Base-by-base conservation (phyloP, 2,888 invertebrate species). In the Scrobipalpa costella region DNA sequence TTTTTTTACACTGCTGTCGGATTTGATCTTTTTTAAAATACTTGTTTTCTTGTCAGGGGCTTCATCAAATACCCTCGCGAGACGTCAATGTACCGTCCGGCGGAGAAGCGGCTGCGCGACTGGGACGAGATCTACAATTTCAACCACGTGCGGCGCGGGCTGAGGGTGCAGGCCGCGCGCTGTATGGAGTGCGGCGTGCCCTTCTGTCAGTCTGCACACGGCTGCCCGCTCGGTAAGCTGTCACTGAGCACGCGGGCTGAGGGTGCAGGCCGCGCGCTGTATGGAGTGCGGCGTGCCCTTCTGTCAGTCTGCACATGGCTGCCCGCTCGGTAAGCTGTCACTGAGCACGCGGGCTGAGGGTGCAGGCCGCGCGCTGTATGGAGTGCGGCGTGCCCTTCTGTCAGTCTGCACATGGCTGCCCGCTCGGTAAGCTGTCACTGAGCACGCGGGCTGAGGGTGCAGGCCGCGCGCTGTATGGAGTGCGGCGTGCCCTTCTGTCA, bases 201-300 rank as follows among this genome's bases (percentile, higher is more conserved):
- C 33, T 60, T 98, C 88, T 98, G 98, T 81, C 98, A 98, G 82
- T 97, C 97, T 7, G 93, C 44, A 1, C 67, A 67, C 60, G 67
- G 67, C 49, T 60, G 60, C 13, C 60, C 60, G 21, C 40, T 58
- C 0, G 40, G 40, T 40, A 40, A 13, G n/a, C 13, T 13, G 0
- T 40, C 7, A 0, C 86, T 96, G n/a, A n/a, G n/a, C n/a, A n/a
- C 96, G 96, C 83, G 97, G 97, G 13, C 92, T 99, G 52, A 93
- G 95, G 61, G 93, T 95, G 9, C 98, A 98, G 84, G 98, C 98
- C 1, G 98, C 98, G 0, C 93, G 98, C 52, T 99, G 99, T 82
- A 99, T 99, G 99, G 99, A 99, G 79, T 99, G 99, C 85, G 99
- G 99, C 34, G 98, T 61, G 97, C 88, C 99, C 55, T 98, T 99